A percentile compares a stretch with the other conserved stretches of the same genome.
Conservation (phyloP, 2,797 vertebrate genomes). For the Alouatta caraya region DNA sequence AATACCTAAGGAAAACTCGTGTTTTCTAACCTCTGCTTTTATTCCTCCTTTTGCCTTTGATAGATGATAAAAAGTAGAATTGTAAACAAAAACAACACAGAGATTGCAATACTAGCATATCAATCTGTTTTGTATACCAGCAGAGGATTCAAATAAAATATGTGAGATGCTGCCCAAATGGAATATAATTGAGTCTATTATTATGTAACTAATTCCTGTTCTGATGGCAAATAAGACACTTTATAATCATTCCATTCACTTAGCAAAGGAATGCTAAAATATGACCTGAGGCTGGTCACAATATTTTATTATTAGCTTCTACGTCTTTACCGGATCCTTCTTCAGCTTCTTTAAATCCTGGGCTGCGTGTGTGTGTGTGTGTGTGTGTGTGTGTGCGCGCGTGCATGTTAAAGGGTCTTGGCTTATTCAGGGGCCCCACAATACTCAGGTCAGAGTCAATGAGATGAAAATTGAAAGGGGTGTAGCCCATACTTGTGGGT, state of each 20-base stretch:
- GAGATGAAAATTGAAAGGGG: fast-evolving
- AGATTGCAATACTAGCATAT: not conserved
- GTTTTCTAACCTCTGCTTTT: not conserved
- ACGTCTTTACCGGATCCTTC: not conserved
- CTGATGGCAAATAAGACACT: not conserved
- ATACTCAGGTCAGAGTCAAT: not conserved
- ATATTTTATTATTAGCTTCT: not conserved
- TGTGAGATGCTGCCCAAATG: not conserved
- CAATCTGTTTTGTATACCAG: not conserved
- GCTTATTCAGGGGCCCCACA: fast-evolving
- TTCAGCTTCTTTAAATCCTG: not conserved
- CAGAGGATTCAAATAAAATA: not conserved
- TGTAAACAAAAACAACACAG: not conserved
- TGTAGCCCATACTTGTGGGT: not conserved
- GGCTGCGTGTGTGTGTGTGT: fast-evolving
- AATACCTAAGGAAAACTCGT: not conserved
- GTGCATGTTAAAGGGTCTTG: not conserved
- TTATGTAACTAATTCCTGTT: not conserved
- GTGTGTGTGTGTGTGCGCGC: no score
- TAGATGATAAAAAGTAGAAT: not conserved
- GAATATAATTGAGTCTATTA: not conserved
- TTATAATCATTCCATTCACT: not conserved
- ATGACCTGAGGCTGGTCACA: not conserved
- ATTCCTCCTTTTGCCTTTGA: not conserved
- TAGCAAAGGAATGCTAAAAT: not conserved